A percentile compares a stretch with the other conserved stretches of the same genome.
phyloP scores from a whole-genome alignment of 2,888 invertebrate genomes.

The Subacronicta megacephala region DNA sequence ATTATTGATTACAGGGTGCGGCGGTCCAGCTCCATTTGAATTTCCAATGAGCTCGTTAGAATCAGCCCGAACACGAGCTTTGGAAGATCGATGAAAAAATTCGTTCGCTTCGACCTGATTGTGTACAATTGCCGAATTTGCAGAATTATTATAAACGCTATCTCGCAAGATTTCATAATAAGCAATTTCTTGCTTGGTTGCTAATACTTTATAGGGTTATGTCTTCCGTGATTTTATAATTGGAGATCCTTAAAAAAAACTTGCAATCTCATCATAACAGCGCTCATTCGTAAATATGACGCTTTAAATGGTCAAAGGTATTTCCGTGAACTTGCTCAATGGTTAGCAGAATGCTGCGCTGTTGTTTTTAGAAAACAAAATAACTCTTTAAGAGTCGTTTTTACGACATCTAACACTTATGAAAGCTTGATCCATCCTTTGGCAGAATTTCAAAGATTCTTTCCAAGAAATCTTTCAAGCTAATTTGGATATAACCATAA shows the following conservation, averaged over 20 bases:
- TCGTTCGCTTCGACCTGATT: slow-evolving; percentile 64
- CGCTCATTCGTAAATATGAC: no score
- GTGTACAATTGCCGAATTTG: slow-evolving; percentile 44
- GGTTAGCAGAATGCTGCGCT: no score
- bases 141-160: slow-evolving; percentile 45
- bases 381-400: no score
- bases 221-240: slow-evolving; percentile 22
- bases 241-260: slow-evolving; percentile 3
- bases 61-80: slow-evolving; percentile 74
- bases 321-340: no score
- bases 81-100: slow-evolving; percentile 80
- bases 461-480: neutral
- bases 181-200: slow-evolving; percentile 46
- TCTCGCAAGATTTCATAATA: slow-evolving; percentile 61
- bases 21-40: slow-evolving; percentile 85
- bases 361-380: slow-evolving; percentile 1
- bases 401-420: neutral
- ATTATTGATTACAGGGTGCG: slow-evolving; percentile 88
- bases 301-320: no score
- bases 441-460: neutral
- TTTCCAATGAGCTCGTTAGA: slow-evolving; percentile 89
- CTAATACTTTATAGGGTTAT: slow-evolving; percentile 24
- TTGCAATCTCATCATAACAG: neutral
- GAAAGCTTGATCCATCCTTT: neutral
- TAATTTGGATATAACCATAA: slow-evolving; percentile 1